Base-by-base conservation (phyloP, 2,113 vertebrate genomes). In the Tinamus guttatus region DNA sequence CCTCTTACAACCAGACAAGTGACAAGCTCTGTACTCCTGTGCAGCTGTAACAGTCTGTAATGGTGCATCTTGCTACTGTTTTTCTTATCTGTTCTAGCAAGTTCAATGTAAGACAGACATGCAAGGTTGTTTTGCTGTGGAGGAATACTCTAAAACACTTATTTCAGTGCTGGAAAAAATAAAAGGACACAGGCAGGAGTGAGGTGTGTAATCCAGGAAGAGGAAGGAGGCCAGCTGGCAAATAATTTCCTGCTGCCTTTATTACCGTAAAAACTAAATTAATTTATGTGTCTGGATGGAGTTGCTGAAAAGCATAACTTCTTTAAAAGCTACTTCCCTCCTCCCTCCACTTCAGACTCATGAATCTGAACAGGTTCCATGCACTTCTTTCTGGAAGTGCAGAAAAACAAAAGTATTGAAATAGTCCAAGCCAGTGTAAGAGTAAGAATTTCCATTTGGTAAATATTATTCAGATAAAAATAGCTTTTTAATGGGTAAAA, bases 371-470 rank as follows among this genome's bases (percentile, higher is more conserved):
- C 41, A 84, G 90, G 45, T 81, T 95, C 52, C 56, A 71, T 9
- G 34, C 10, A 30, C 27, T 93, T 83, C 21, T 54, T 30, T 58
- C 41, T 73, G 47, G 76, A 65, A 84, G 27, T 58, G 62, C 13
- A 81, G 85, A 76, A 89, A 92, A 94, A 86, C 14, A 81, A 79
- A 75, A 22, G 10, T 36, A 32, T 70, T 81, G 15, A 83, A 83
- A 17, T 30, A 84, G n/a, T n/a, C 47, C 12, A 49, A 90, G 52
- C 82, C 82, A 85, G 28, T 4, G 9, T 41, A 85, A 81, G 21
- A 91, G 30, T 67, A 94, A 93, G 36, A 91, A 56, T 90, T 95
- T 96, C 93, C 82, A 86, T 90, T 89, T 67, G 30, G 34, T 59
- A 16, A 87, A 54, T 45, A 34, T 3, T 63, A 54, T 24, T 77